These are phyloP conservation scores for Actinernus sp. DNA, from an alignment of 92 coral and sea anemone species.

Conservation along the genomic window DNA sequence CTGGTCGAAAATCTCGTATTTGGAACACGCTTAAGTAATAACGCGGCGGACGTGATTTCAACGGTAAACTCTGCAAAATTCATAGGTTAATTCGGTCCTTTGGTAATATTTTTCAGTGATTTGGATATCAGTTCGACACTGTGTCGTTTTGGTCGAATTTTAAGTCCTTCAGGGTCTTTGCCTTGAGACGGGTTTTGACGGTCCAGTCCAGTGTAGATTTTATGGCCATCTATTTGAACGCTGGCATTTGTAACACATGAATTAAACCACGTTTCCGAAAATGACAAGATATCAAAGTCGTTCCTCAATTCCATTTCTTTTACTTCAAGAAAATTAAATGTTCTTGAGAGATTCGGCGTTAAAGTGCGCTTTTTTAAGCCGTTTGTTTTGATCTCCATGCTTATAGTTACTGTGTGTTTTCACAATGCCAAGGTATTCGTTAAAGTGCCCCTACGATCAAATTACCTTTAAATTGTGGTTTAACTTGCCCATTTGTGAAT, in stretches of 20 bases:
- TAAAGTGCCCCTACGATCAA: not conserved
- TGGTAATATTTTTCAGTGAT: no score
- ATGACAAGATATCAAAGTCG: slow-evolving; percentile 38
- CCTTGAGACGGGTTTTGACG: slow-evolving; percentile 37
- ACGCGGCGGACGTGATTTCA: no score
- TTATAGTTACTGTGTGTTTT: no score
- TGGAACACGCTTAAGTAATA: no score
- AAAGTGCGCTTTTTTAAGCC: slow-evolving; percentile 32
- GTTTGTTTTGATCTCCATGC: slow-evolving; percentile 16
- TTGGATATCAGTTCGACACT: no score
- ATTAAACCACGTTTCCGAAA: slow-evolving; percentile 65
- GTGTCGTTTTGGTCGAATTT: no score
- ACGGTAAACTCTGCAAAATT: no score
- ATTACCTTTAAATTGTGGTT: no score
- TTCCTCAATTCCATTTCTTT: slow-evolving; percentile 33
- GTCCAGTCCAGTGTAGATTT: slow-evolving; percentile 46
- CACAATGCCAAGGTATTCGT: no score
- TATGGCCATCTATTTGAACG: slow-evolving; percentile 27
- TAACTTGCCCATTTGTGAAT: no score
- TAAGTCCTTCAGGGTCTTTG: slow-evolving; percentile 24
- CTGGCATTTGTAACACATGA: slow-evolving; percentile 9
- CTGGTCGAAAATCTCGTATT: no score
- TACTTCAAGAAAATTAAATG: slow-evolving; percentile 26
- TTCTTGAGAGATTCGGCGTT: slow-evolving; percentile 27
- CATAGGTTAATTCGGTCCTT: no score